Evolutionary conservation across 2,888 invertebrate genomes (phyloP), one percentile per base, ranked within the genome.

Genomic region (Plebejus argus): DNA sequence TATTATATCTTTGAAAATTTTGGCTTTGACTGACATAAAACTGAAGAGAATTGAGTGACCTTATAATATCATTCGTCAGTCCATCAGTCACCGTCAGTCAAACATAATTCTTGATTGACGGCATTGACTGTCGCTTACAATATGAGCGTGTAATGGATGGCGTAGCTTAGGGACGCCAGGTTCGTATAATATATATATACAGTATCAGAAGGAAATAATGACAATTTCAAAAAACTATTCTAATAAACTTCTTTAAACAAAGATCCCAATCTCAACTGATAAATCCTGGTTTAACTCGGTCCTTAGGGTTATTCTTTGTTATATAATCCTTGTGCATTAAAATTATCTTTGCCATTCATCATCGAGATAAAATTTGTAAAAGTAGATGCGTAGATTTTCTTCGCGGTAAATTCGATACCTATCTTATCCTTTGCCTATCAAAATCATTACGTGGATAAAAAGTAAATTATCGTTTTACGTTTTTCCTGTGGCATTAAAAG

Each of bases 391-490:
- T 66, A 66, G 28, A 66, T 33, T 61, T 61, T 23, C 61, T 23
- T 66, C 28, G 23, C 66, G 28, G 20, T 7, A 4, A 61, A 15
- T 66, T 66, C 15, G 28, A 15, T 28, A 66, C 28, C 15, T 33
- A 28, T 28, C 66, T 66, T 66, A 66, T 66, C 20, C 7, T n/a
- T 58, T 8, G 20, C 5, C 28, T 66, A 66, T 66, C 66, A 66
- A 33, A 28, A 66, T 66, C 66, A 33, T 66, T 28, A 28, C 66
- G 66, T 18, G 66, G 28, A 28, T 66, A 33, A 66, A 66, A 66
- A 28, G 15, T 66, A 66, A 66, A 66, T 66, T 33, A 66, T 28
- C 66, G 23, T 66, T 66, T 66, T 66, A 66, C 66, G 66, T 28
- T 15, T 66, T 28, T 66, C 66, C 66, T 66, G 66, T 66, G 28